phyloP scores from a whole-genome alignment of 2,888 invertebrate species.

The Rhogogaster chlorosoma region DNA sequence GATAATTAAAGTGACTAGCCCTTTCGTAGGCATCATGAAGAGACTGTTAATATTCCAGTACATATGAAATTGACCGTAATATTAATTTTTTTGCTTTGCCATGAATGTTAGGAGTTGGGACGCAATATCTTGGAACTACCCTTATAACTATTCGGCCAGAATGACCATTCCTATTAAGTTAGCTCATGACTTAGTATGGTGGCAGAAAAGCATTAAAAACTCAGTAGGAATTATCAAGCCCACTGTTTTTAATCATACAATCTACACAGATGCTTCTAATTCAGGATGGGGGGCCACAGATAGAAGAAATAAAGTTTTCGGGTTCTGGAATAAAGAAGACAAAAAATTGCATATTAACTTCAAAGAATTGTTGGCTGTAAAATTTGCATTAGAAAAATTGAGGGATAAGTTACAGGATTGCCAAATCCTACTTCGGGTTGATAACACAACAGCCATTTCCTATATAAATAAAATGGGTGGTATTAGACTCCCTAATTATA shows the following conservation, averaged over 20 bases:
- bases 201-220: too few relatives aligned
- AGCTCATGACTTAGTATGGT: too few relatives aligned
- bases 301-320: neutral
- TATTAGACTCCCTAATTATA: neutral
- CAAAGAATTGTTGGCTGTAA: neutral
- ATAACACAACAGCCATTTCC: neutral
- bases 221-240: too few relatives aligned
- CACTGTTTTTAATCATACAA: neutral
- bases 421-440: neutral
- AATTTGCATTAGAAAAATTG: neutral
- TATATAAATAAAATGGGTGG: neutral
- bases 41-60: too few relatives aligned
- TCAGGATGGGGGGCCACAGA: neutral
- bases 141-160: too few relatives aligned
- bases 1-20: too few relatives aligned
- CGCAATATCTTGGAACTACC: too few relatives aligned
- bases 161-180: too few relatives aligned
- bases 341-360: neutral
- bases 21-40: too few relatives aligned
- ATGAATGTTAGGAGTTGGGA: too few relatives aligned
- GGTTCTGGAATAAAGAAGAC: neutral
- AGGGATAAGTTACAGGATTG: neutral
- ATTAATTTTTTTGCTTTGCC: too few relatives aligned
- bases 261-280: neutral
- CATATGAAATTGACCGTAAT: too few relatives aligned